Evolutionary conservation across 2,113 vertebrate genomes (phyloP).

Genomic region (Upupa epops): DNA sequence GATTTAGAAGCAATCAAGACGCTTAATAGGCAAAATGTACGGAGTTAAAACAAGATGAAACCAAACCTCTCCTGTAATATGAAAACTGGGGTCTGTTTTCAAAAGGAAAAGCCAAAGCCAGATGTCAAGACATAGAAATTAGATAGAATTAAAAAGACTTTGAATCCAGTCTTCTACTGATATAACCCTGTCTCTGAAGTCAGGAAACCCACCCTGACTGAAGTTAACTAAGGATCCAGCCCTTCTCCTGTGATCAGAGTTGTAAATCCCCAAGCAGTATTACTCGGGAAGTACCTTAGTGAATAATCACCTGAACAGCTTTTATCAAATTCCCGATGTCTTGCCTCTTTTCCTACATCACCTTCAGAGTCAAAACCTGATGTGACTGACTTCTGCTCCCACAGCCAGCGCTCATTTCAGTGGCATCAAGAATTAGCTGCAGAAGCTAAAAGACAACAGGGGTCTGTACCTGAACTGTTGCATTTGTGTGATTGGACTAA

Average conservation of each 20-base stretch:
- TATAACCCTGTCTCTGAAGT: neutral
- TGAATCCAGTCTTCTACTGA: neutral
- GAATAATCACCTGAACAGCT: neutral
- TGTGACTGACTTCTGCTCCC: neutral
- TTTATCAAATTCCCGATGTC: neutral
- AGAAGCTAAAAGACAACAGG: neutral
- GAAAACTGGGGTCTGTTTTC: neutral
- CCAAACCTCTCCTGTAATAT: neutral
- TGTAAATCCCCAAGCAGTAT: neutral
- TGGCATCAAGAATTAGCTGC: neutral
- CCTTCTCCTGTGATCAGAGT: neutral
- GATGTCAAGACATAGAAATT: neutral
- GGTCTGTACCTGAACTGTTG: neutral
- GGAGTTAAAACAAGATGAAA: neutral
- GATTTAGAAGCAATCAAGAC: slow-evolving; percentile 2
- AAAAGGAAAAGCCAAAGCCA: neutral
- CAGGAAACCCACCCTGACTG: neutral
- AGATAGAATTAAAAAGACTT: neutral
- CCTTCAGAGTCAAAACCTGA: neutral
- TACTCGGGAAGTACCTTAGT: neutral
- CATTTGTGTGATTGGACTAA: neutral
- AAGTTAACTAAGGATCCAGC: neutral
- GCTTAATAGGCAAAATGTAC: neutral
- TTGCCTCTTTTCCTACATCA: neutral
- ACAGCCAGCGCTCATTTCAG: neutral